These are phyloP conservation scores for Elymnias hypermnestra DNA, from an alignment of 1,140 invertebrate genomes.

Conservation along the genomic window DNA sequence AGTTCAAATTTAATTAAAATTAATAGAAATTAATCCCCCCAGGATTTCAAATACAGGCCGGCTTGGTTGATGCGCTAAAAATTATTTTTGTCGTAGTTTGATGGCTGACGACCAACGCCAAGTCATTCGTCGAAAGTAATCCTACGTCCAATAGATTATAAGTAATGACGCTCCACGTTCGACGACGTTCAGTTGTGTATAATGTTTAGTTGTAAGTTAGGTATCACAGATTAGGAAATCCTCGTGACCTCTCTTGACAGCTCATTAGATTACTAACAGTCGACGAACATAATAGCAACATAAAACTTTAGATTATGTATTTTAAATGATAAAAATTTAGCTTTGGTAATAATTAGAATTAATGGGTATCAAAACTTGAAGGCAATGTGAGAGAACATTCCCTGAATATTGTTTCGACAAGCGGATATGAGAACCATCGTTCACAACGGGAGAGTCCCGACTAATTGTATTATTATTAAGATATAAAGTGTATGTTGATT, in stretches of 20 bases:
- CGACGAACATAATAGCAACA: slow-evolving; percentile 26
- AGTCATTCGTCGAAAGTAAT: not conserved
- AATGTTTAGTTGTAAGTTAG: slow-evolving; percentile 46
- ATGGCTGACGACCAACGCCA: no score
- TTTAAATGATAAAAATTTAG: slow-evolving; percentile 35
- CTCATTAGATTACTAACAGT: slow-evolving; percentile 41
- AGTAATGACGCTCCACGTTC: slow-evolving; percentile 25
- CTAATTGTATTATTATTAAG: slow-evolving; percentile 70
- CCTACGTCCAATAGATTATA: not conserved
- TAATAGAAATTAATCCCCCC: no score
- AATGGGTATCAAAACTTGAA: slow-evolving; percentile 35
- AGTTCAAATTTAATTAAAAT: no score
- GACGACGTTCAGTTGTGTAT: slow-evolving; percentile 22
- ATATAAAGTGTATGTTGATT: slow-evolving; percentile 75
- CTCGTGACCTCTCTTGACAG: slow-evolving; percentile 38
- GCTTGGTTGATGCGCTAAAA: no score
- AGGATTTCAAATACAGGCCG: no score
- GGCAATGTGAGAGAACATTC: slow-evolving; percentile 64
- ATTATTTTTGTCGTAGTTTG: no score
- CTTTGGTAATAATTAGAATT: slow-evolving; percentile 48
- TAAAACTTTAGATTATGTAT: slow-evolving; percentile 38
- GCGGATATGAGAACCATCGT: slow-evolving; percentile 22
- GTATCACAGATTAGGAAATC: slow-evolving; percentile 27
- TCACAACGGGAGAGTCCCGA: slow-evolving; percentile 29
- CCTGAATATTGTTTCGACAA: slow-evolving; percentile 48